Conservation (phyloP, 2,888 invertebrate species). For the Rotaria magnacalcarata region DNA sequence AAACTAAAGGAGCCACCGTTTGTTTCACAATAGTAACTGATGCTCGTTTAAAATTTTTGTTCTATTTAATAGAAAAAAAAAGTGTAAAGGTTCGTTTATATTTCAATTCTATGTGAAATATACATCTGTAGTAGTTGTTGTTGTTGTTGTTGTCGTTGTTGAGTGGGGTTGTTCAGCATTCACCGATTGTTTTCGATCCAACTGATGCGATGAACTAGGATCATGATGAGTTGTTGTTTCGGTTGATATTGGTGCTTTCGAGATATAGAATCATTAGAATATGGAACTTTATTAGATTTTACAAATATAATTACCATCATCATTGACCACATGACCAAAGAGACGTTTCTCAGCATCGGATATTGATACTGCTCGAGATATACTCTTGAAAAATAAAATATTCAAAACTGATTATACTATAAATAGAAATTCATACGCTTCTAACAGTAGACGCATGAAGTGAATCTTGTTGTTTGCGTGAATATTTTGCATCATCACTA, state of each 20-base stretch:
- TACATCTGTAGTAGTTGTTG: neutral
- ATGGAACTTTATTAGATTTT: neutral
- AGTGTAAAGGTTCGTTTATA: too few species aligned
- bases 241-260: neutral
- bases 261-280: neutral
- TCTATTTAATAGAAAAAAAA: neutral
- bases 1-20: neutral
- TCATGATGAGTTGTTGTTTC: neutral
- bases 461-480: neutral
- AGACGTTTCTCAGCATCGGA: neutral
- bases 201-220: neutral
- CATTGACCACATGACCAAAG: too few species aligned
- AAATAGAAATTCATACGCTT: neutral
- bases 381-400: neutral
- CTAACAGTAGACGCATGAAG: neutral
- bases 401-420: too few species aligned
- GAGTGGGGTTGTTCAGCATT: neutral
- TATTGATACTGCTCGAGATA: neutral
- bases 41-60: neutral
- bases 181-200: neutral
- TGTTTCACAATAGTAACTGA: neutral
- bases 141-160: neutral
- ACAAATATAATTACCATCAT: neutral
- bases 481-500: neutral
- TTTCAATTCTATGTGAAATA: too few species aligned